Evolutionary conservation across 2,888 invertebrate species (phyloP).

Genomic region (Pachydiplax longipennis): DNA sequence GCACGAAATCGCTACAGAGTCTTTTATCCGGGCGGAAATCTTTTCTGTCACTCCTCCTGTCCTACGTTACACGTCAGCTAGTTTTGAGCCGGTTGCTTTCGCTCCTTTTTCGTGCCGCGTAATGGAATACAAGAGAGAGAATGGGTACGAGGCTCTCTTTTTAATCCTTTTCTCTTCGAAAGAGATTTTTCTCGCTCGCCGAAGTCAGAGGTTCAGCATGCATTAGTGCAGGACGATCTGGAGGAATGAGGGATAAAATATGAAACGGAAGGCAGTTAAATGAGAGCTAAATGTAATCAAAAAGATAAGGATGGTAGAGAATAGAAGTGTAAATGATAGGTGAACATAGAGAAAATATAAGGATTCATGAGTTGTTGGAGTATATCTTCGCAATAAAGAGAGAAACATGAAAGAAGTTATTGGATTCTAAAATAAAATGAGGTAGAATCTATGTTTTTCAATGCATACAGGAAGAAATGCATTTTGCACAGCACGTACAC

Average conservation of each 20-base stretch:
- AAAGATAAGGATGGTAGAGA: background rate
- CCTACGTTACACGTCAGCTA: background rate
- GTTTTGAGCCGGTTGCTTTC: background rate
- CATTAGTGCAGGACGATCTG: background rate
- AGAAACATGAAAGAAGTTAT: too few species aligned
- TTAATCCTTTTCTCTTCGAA: background rate
- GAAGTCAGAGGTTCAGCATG: background rate
- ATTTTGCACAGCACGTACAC: too few species aligned
- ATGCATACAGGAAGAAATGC: too few species aligned
- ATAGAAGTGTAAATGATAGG: too few species aligned
- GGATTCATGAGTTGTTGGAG: background rate
- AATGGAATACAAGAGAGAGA: background rate
- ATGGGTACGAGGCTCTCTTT: background rate
- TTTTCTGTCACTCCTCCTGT: background rate
- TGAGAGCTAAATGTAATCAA: background rate
- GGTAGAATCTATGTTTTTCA: too few species aligned
- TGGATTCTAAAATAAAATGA: too few species aligned
- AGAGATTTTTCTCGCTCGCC: background rate
- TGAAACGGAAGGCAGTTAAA: background rate
- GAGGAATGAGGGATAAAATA: background rate
- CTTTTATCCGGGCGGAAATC: background rate
- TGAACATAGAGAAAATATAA: background rate
- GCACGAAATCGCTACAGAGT: background rate
- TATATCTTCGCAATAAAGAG: too few species aligned
- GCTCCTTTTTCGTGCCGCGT: background rate